Evolutionary conservation across 2,113 vertebrate genomes (phyloP).

Genomic region (Electrona antarctica): DNA sequence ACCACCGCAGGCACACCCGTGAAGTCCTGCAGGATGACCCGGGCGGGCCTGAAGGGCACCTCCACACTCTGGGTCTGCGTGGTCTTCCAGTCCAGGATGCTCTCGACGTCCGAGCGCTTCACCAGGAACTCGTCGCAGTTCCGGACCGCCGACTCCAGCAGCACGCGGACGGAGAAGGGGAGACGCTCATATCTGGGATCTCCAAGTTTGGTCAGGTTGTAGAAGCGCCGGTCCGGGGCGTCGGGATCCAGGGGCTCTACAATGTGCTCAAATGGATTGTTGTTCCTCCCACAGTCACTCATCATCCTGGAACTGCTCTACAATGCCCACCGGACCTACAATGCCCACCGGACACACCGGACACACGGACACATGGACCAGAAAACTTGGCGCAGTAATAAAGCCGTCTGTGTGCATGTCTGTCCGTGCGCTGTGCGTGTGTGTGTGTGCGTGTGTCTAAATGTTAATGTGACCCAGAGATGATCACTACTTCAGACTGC

Average conservation of each 20-base stretch:
- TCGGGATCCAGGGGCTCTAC: slow-evolving; percentile 84
- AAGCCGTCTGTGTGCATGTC: no score
- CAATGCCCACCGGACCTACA: no score
- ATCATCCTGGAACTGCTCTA: slow-evolving; percentile 58
- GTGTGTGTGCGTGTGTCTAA: no score
- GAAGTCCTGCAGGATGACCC: slow-evolving; percentile 96
- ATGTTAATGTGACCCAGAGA: no score
- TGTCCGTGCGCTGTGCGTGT: no score
- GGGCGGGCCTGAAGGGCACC: slow-evolving; percentile 93
- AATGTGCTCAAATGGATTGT: slow-evolving; percentile 83
- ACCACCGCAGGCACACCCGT: slow-evolving; percentile 98
- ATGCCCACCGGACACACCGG: no score
- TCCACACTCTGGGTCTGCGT: slow-evolving; percentile 88
- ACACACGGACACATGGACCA: no score
- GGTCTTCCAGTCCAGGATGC: slow-evolving; percentile 91
- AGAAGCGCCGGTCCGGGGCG: slow-evolving; percentile 85
- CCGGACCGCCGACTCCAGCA: slow-evolving; percentile 91
- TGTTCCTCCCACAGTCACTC: slow-evolving; percentile 84
- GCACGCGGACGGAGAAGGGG: slow-evolving; percentile 92
- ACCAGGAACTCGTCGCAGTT: slow-evolving; percentile 96
- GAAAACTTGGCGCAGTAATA: no score
- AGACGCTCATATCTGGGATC: slow-evolving; percentile 88
- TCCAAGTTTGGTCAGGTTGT: slow-evolving; percentile 86
- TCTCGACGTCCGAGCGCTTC: slow-evolving; percentile 90
- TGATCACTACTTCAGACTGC: no score